Conservation (phyloP, 2,888 invertebrate genomes). For the Cynaeus angustus region DNA sequence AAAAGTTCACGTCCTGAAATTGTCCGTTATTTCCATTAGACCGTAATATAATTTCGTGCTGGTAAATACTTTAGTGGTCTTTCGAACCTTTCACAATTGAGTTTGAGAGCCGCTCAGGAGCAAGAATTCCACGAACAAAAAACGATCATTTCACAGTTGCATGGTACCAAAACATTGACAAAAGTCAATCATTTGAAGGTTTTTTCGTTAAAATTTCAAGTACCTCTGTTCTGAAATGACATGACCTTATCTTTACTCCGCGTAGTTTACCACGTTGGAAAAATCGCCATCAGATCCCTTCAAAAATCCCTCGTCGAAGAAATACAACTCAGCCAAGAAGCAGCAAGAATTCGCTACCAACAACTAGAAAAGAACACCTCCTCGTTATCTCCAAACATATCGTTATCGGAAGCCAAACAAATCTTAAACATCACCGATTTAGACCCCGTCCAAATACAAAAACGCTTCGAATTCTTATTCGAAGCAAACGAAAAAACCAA, state of each 20-base stretch:
- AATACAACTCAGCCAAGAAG: constrained; percentile 86
- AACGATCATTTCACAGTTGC: too few species aligned
- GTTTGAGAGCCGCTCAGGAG: too few species aligned
- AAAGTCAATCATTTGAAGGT: constrained; percentile 8
- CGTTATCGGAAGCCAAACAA: constrained; percentile 85
- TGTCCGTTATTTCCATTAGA: constrained; percentile 15
- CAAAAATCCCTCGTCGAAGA: constrained; percentile 73
- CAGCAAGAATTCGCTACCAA: constrained; percentile 73
- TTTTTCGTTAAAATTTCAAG: background rate
- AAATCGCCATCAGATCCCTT: constrained; percentile 11
- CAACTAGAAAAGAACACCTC: constrained; percentile 45
- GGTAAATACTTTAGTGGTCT: constrained; percentile 3
- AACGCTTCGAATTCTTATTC: constrained; percentile 90
- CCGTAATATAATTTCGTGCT: background rate
- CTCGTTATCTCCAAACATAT: constrained; percentile 47
- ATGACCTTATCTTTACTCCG: constrained; percentile 18
- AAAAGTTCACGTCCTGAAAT: constrained; percentile 38
- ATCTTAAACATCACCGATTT: constrained; percentile 88
- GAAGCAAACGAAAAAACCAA: constrained; percentile 79
- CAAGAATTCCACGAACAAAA: too few species aligned
- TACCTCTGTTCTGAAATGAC: background rate
- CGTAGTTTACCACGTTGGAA: constrained; percentile 12
- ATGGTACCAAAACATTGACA: too few species aligned
- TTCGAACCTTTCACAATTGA: background rate
- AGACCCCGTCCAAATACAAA: constrained; percentile 78